Percentiles rank a stretch among this genome's conserved stretches.
These are phyloP conservation scores for Macquaria australasica DNA, from an alignment of 2,113 vertebrate genomes.

Conservation along the genomic window DNA sequence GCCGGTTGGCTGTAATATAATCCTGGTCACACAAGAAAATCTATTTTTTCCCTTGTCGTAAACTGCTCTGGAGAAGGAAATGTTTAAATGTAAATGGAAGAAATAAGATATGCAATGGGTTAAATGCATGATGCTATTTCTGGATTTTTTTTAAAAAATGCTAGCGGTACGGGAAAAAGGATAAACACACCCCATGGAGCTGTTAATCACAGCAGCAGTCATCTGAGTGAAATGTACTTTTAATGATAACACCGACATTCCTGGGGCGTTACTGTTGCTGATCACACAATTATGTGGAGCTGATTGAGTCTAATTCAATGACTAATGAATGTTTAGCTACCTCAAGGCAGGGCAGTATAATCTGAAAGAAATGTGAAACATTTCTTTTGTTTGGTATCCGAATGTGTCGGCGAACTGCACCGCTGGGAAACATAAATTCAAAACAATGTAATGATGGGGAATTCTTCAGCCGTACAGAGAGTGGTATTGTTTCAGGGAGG, in stretches of 20 bases:
- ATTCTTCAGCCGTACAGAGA: slow-evolving; percentile 51
- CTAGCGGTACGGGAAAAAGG: slow-evolving; percentile 25
- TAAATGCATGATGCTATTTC: slow-evolving; percentile 40
- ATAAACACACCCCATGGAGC: slow-evolving; percentile 56
- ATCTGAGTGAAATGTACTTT: slow-evolving; percentile 51
- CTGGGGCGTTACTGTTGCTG: slow-evolving; percentile 51
- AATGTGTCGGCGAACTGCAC: slow-evolving; percentile 31
- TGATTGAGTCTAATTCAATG: slow-evolving; percentile 52
- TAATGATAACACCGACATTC: slow-evolving; percentile 71
- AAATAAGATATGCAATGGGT: slow-evolving; percentile 25
- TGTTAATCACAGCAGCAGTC: slow-evolving; percentile 59
- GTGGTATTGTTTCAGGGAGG: slow-evolving; percentile 61
- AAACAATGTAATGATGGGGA: slow-evolving; percentile 64
- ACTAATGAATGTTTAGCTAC: slow-evolving; percentile 56
- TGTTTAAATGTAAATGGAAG: slow-evolving; percentile 20
- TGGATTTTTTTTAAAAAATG: slow-evolving; percentile 26
- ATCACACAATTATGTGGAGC: slow-evolving; percentile 58
- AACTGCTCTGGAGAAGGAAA: slow-evolving; percentile 14
- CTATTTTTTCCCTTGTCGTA: slow-evolving; percentile 18
- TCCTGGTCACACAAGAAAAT: slow-evolving; percentile 27
- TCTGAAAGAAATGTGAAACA: slow-evolving; percentile 53
- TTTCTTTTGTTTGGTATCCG: slow-evolving; percentile 55
- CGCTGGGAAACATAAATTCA: slow-evolving; percentile 61
- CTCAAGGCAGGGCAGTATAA: slow-evolving; percentile 28
- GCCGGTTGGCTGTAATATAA: slow-evolving; percentile 27